A percentile compares a stretch with the other conserved stretches of the same genome.
phyloP scores from a whole-genome alignment of 2,113 vertebrate species.

The Pseudopodoces humilis region DNA sequence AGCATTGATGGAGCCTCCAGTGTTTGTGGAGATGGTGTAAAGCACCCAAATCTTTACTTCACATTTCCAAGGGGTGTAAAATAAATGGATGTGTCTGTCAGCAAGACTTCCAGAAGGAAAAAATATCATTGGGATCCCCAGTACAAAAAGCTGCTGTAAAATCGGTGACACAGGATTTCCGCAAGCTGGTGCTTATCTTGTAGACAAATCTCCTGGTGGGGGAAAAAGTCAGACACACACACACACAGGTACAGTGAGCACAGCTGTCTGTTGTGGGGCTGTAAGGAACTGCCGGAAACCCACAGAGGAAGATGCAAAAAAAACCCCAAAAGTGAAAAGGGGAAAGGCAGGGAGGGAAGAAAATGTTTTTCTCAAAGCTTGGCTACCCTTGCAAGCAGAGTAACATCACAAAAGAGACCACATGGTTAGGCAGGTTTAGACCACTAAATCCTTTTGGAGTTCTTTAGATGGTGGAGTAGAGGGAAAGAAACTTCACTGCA shows the following conservation, averaged over 20 bases:
- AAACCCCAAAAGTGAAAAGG: background rate
- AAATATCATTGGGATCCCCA: background rate
- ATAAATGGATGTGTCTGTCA: background rate
- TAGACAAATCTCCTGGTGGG: background rate
- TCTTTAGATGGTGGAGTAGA: background rate
- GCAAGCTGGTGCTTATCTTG: constrained; percentile 23
- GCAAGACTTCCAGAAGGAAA: background rate
- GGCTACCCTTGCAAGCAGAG: background rate
- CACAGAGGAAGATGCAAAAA: background rate
- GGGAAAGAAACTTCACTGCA: background rate
- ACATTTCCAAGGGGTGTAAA: background rate
- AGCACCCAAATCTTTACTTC: background rate
- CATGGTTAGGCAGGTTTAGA: background rate
- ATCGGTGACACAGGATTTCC: background rate
- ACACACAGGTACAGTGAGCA: background rate
- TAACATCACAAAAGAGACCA: background rate
- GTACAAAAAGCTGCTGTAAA: background rate
- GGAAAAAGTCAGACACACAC: background rate
- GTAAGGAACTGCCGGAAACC: constrained; percentile 39
- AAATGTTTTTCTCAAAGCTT: constrained; percentile 37
- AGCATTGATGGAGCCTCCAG: background rate
- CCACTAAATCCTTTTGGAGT: background rate
- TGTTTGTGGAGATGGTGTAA: background rate
- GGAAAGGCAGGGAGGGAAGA: background rate
- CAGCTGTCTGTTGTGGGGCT: constrained; percentile 45